Percentiles rank a stretch among this genome's conserved stretches.
Evolutionary conservation across 1,140 invertebrate species (phyloP).

Genomic region (Hypothenemus hampei): DNA sequence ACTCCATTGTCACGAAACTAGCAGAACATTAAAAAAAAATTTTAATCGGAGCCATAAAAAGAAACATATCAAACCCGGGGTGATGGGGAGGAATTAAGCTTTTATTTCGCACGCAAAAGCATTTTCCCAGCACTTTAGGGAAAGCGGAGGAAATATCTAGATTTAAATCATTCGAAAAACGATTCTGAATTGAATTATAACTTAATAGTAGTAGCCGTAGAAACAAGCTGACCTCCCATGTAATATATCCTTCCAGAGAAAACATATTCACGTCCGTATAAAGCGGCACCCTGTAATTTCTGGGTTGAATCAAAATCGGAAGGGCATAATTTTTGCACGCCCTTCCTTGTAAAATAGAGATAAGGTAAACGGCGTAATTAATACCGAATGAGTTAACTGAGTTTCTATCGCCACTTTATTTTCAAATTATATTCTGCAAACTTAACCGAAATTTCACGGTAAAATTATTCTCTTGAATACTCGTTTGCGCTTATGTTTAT

Average conservation of each 20-base stretch:
- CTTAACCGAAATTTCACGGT: too few species aligned
- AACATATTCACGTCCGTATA: conserved; percentile 12
- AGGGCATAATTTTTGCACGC: conserved; percentile 24
- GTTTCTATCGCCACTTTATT: background rate
- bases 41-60: too few species aligned
- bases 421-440: too few species aligned
- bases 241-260: conserved; percentile 14
- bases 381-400: conserved; percentile 19
- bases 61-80: too few species aligned
- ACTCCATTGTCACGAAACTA: too few species aligned
- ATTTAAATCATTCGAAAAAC: conserved; percentile 11
- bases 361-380: conserved; percentile 29
- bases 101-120: conserved; percentile 21
- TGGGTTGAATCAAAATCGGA: conserved; percentile 23
- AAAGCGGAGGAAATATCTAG: conserved; percentile 3
- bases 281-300: conserved; percentile 12
- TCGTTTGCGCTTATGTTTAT: too few species aligned
- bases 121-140: conserved; percentile 5
- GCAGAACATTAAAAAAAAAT: too few species aligned
- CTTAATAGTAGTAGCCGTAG: conserved; percentile 20
- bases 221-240: conserved; percentile 17
- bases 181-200: conserved; percentile 23
- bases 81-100: too few species aligned
- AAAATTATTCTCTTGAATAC: too few species aligned
- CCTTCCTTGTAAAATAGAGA: conserved; percentile 22